Percentiles rank a stretch among this genome's conserved stretches.
These are phyloP conservation scores for Ips typographus DNA, from an alignment of 1,140 invertebrate species.

Conservation along the genomic window DNA sequence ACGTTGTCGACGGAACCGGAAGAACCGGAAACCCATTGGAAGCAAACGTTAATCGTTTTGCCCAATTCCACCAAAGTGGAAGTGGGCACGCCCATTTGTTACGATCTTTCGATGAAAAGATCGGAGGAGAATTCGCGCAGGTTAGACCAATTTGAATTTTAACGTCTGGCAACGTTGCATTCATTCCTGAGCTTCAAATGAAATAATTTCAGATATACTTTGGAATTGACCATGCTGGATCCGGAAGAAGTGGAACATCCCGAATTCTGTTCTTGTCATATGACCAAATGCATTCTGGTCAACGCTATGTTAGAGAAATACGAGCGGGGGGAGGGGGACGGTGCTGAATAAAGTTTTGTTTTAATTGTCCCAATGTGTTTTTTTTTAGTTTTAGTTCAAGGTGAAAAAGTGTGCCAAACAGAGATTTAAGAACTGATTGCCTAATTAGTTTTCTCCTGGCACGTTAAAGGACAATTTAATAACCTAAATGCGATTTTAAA, in stretches of 20 bases:
- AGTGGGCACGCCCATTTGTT: conserved; percentile 65
- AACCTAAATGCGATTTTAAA: too few species aligned
- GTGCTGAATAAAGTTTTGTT: conserved; percentile 26
- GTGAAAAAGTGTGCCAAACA: too few species aligned
- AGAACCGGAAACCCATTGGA: conserved; percentile 89
- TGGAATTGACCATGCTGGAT: conserved; percentile 71
- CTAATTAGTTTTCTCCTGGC: too few species aligned
- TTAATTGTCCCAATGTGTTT: neutral
- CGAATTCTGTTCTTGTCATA: conserved; percentile 73
- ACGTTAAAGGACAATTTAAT: too few species aligned
- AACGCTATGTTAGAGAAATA: conserved; percentile 60
- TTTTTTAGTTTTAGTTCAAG: neutral
- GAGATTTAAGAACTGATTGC: too few species aligned
- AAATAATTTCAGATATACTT: conserved; percentile 57
- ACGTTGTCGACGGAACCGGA: conserved; percentile 73
- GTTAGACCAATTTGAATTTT: neutral
- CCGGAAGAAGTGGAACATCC: conserved; percentile 71
- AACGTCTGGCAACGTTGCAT: neutral
- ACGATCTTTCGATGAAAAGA: conserved; percentile 63
- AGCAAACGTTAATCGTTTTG: conserved; percentile 88
- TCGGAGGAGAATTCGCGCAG: conserved; percentile 53
- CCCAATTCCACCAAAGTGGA: conserved; percentile 58
- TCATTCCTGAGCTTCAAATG: neutral
- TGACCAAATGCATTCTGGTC: conserved; percentile 76
- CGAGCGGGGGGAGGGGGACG: conserved; percentile 40